These are phyloP conservation scores for Malachius bipustulatus DNA, from an alignment of 2,888 invertebrate genomes.

Conservation along the genomic window DNA sequence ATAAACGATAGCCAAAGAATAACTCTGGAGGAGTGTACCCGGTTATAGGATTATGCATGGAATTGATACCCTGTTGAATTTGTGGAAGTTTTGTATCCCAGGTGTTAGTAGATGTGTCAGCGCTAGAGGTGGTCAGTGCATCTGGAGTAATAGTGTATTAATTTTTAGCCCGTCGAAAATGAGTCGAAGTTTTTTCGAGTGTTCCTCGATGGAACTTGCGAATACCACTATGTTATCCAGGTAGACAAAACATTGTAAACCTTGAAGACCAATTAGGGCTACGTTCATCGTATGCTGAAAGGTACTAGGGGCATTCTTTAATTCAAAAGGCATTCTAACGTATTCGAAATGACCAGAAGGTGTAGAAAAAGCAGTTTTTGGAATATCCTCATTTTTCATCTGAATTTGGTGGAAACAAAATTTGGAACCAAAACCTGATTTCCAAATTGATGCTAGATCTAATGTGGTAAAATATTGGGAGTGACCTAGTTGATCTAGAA, in stretches of 20 bases:
- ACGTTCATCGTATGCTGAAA: neutral
- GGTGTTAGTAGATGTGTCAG: no score
- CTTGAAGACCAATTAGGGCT: neutral
- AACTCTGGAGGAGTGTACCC: no score
- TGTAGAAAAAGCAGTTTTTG: no score
- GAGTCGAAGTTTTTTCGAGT: no score
- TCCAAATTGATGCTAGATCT: neutral
- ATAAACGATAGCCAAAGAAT: no score
- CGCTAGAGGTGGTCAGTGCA: no score
- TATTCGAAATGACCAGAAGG: neutral
- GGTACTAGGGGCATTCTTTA: neutral
- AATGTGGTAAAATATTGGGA: neutral
- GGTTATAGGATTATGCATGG: no score
- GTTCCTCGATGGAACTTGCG: neutral
- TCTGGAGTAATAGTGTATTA: no score
- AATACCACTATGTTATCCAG: constrained; percentile 1
- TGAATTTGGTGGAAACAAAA: neutral
- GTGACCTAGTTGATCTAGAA: neutral
- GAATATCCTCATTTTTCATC: neutral
- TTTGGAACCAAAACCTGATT: no score
- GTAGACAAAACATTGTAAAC: neutral
- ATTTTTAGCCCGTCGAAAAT: no score
- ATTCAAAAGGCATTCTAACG: constrained; percentile 1
- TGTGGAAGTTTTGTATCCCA: no score
- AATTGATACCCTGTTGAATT: no score